phyloP scores from a whole-genome alignment of 1,140 invertebrate genomes.

The Conopomorpha cramerella region DNA sequence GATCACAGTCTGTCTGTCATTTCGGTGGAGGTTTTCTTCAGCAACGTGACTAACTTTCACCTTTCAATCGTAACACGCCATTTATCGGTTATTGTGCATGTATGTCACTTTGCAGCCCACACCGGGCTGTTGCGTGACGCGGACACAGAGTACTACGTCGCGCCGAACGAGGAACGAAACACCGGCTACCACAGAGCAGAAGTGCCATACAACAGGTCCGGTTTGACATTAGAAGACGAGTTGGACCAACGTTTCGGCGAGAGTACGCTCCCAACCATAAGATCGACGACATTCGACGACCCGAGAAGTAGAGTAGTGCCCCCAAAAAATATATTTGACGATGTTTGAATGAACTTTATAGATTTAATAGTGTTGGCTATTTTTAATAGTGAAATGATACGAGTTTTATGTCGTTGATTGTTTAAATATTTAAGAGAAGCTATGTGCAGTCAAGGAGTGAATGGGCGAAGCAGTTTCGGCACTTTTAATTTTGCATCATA shows the following conservation, averaged over 20 bases:
- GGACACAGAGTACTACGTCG: constrained; percentile 57
- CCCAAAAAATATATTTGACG: constrained; percentile 82
- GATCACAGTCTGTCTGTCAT: no score
- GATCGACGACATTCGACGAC: constrained; percentile 44
- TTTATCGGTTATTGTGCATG: constrained; percentile 42
- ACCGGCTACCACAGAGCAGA: constrained; percentile 44
- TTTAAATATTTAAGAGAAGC: no score
- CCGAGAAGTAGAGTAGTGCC: constrained; percentile 65
- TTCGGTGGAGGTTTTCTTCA: no score
- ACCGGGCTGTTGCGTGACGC: constrained; percentile 55
- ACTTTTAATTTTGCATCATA: no score
- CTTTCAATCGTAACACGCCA: no score
- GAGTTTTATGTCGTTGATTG: no score
- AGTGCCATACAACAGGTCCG: constrained; percentile 20
- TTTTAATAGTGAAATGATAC: no score
- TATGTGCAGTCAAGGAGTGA: no score
- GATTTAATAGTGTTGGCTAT: no score
- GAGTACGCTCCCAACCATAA: constrained; percentile 54
- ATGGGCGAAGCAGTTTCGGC: no score
- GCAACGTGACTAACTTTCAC: no score
- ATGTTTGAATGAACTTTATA: no score
- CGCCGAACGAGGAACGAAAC: constrained; percentile 31
- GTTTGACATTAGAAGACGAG: constrained; percentile 58
- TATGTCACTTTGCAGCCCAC: constrained; percentile 47
- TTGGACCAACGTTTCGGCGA: constrained; percentile 66